Evolutionary conservation across 2,797 vertebrate genomes (phyloP).

Genomic region (Scolopax bukidnonensis): DNA sequence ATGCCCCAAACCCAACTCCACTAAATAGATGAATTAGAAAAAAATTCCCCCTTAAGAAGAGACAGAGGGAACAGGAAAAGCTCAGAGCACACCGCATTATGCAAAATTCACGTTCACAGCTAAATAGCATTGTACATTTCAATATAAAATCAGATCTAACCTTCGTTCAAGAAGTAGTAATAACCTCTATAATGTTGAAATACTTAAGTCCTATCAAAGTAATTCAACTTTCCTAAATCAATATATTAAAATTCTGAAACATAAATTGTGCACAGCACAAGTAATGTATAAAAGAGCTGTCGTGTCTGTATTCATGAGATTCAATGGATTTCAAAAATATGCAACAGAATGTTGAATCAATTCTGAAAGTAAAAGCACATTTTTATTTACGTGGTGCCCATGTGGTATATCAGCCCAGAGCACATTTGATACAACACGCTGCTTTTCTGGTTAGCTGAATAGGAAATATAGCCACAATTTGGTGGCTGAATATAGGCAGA

Average conservation of each 20-base stretch:
- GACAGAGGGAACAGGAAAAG: background rate
- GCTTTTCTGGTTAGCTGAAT: conserved; percentile 25
- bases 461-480: background rate
- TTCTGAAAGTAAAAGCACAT: conserved; percentile 26
- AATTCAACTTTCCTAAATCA: conserved; percentile 1
- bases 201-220: background rate
- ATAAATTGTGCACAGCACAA: background rate
- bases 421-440: background rate
- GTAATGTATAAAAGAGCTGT: background rate
- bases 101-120: background rate
- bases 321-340: background rate
- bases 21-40: background rate
- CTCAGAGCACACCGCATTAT: background rate
- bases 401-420: background rate
- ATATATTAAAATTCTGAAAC: background rate
- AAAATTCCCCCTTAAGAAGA: background rate
- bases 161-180: background rate
- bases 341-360: background rate
- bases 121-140: background rate
- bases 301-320: conserved; percentile 2
- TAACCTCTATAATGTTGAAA: background rate
- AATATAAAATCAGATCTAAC: background rate
- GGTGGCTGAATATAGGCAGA: background rate
- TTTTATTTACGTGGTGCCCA: background rate
- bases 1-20: background rate